Evolutionary conservation across 1,140 invertebrate genomes (phyloP), one percentile per base, ranked within the genome.

Genomic region (Prorops nasuta): DNA sequence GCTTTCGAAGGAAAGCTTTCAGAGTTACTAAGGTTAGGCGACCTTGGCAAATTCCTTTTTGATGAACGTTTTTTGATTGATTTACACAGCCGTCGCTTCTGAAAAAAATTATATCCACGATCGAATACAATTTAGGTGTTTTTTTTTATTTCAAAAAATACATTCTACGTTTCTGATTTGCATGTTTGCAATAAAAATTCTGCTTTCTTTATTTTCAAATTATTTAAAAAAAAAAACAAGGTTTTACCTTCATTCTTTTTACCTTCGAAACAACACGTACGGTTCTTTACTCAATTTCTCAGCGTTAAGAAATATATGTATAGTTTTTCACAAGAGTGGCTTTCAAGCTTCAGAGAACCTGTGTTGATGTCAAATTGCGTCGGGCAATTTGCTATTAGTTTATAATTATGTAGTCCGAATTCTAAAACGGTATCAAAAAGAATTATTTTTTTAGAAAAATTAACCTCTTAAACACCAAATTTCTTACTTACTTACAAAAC

Each of bases 201-300:
- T n/a, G n/a, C n/a, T n/a, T 39, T 51, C 35, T 17, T 34, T 8
- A 37, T 24, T 40, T 35, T 16, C 16, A 50, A 19, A 36, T 16
- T 4, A 14, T 24, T 51, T 36, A 46, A 24, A 28, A 2, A 40
- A 48, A 46, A 16, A n/a, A 36, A 38, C n/a, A n/a, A n/a, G n/a
- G 57, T 58, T 69, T 64, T 72, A 72, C 70, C 70, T 72, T 70
- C 68, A 71, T 72, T 56, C 47, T 65, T 70, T 64, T 72, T 71
- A 72, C 70, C 70, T 72, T 72, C 69, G 51, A 70, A 59, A 63
- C 44, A 57, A 51, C 47, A 59, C 56, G n/a, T n/a, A n/a, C 43
- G 56, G 44, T 60, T 20, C 38, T 56, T 51, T 34, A 12, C 24
- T 48, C 2, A 16, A 39, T 38, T 46, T 19, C 32, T 41, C 32